phyloP scores from a whole-genome alignment of 2,113 vertebrate species.

The Aegotheles bennettii region DNA sequence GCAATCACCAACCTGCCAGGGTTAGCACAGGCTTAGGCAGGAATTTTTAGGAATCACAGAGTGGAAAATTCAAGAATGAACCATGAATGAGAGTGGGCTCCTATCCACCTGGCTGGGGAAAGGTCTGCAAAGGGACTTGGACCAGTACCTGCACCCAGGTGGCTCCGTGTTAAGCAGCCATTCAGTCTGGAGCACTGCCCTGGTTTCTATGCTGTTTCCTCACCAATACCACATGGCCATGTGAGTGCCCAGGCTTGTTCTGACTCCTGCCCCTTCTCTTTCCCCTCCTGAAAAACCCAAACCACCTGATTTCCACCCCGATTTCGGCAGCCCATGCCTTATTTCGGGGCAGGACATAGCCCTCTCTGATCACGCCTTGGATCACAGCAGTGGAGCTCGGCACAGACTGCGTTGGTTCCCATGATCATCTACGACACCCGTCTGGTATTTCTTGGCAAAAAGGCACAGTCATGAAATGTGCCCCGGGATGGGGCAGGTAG shows the following conservation, averaged over 20 bases:
- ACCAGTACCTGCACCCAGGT: background rate
- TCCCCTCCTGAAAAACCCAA: background rate
- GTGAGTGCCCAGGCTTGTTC: background rate
- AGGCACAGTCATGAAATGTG: background rate
- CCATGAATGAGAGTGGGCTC: background rate
- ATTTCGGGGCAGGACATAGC: background rate
- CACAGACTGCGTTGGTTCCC: background rate
- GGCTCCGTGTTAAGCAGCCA: background rate
- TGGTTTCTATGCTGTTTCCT: background rate
- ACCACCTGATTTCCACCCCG: fast-evolving
- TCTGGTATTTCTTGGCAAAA: constrained; percentile 53
- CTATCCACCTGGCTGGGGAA: background rate
- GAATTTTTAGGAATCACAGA: background rate
- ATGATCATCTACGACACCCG: background rate
- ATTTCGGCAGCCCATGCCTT: fast-evolving
- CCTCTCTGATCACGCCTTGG: background rate
- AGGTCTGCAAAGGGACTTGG: background rate
- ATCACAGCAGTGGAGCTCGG: background rate
- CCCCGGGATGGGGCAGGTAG: background rate
- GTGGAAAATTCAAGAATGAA: background rate
- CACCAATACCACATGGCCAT: fast-evolving
- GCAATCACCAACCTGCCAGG: background rate
- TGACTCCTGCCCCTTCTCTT: background rate
- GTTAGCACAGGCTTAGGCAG: background rate
- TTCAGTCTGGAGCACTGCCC: background rate